phyloP scores from a whole-genome alignment of 2,113 vertebrate genomes.

The Plotosus lineatus region DNA sequence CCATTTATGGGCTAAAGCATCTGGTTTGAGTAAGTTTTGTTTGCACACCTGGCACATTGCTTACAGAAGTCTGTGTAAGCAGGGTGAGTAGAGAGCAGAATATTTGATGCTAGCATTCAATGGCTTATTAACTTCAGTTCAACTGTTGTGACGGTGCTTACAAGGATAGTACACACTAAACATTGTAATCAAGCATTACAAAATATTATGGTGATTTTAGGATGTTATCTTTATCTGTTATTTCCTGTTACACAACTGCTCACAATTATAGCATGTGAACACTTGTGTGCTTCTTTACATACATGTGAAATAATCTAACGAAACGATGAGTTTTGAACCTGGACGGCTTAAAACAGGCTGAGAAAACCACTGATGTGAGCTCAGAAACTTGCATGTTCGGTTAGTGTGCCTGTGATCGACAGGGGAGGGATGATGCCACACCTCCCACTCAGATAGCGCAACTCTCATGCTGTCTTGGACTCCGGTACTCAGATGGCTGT shows the following conservation, averaged over 20 bases:
- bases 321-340: background rate
- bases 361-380: background rate
- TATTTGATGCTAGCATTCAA: background rate
- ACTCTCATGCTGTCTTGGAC: background rate
- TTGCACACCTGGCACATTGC: slow-evolving; percentile 24
- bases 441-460: background rate
- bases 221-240: background rate
- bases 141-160: background rate
- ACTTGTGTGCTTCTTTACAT: background rate
- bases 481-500: too few species aligned
- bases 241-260: background rate
- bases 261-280: background rate
- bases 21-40: slow-evolving; percentile 15
- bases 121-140: background rate
- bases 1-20: slow-evolving; percentile 3
- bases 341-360: background rate
- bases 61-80: background rate
- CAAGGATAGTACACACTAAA: background rate
- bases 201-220: background rate
- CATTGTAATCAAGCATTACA: background rate
- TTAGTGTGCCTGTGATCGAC: background rate
- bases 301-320: background rate
- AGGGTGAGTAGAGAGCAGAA: background rate
- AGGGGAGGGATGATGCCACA: background rate
- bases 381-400: background rate